A percentile compares a stretch with the other conserved stretches of the same genome.
Conservation (phyloP, 2,113 vertebrate genomes). For the Syngnathus floridae region DNA sequence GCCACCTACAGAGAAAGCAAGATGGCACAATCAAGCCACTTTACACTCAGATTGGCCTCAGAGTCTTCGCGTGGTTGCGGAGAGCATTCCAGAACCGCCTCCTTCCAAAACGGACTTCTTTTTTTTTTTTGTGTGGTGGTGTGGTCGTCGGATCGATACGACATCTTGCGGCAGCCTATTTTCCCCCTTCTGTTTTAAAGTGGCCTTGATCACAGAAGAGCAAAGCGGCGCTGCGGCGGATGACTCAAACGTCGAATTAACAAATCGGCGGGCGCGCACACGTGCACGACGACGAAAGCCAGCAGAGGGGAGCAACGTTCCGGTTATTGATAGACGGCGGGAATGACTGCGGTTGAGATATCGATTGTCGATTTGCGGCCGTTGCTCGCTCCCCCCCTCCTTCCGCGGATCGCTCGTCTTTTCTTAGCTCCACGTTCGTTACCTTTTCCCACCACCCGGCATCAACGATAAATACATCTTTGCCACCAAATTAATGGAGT, state of each 20-base stretch:
- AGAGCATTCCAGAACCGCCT: slow-evolving; percentile 2
- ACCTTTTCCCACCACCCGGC: too few species aligned
- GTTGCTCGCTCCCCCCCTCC: slow-evolving; percentile 41
- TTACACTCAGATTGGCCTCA: slow-evolving; percentile 23
- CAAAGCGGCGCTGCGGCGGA: slow-evolving; percentile 55
- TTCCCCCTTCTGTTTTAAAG: slow-evolving; percentile 4
- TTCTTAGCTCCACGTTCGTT: background rate
- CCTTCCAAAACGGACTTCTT: background rate
- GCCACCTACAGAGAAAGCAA: slow-evolving; percentile 70
- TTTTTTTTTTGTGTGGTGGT: background rate
- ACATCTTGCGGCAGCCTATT: slow-evolving; percentile 18
- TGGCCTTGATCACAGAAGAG: slow-evolving; percentile 39
- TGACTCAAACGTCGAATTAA: slow-evolving; percentile 64
- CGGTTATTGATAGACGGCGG: slow-evolving; percentile 55
- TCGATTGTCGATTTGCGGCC: slow-evolving; percentile 65
- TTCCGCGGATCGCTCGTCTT: slow-evolving; percentile 31
- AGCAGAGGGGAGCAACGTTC: slow-evolving; percentile 24
- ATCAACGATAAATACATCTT: background rate
- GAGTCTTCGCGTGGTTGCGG: background rate
- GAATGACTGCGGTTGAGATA: slow-evolving; percentile 68
- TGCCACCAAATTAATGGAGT: too few species aligned
- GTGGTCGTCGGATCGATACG: background rate
- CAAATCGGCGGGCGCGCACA: slow-evolving; percentile 5
- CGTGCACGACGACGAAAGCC: slow-evolving; percentile 12
- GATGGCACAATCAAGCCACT: slow-evolving; percentile 66